A percentile compares a stretch with the other conserved stretches of the same genome.
Conservation (phyloP, 2,113 vertebrate species). For the Barnardius zonarius region DNA sequence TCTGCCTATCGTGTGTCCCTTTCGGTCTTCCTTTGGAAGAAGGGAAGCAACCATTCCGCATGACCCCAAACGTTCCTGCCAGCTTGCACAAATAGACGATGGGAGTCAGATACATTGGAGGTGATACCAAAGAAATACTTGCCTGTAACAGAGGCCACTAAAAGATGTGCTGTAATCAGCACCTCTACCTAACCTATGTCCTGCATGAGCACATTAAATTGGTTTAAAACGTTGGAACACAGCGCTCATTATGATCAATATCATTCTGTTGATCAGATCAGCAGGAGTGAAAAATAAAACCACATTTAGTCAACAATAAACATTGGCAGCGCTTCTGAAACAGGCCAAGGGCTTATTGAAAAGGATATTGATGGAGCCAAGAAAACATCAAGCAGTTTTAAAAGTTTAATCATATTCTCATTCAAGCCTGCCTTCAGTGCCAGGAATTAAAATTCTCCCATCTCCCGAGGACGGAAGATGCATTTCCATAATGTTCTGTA, state of each 20-base stretch:
- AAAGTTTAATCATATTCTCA: conserved; percentile 58
- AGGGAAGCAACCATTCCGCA: not conserved
- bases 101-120: rapidly evolving
- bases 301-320: conserved; percentile 31
- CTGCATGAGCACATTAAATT: not conserved
- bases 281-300: conserved; percentile 38
- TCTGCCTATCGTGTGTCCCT: rapidly evolving
- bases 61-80: not conserved
- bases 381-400: conserved; percentile 54
- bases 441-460: conserved; percentile 49
- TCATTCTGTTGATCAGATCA: conserved; percentile 16
- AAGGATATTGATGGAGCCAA: conserved; percentile 60
- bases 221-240: conserved; percentile 41
- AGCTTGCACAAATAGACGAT: not conserved
- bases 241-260: not conserved
- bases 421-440: conserved; percentile 39
- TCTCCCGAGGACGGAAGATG: conserved; percentile 33
- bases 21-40: not conserved
- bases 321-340: conserved; percentile 47
- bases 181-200: not conserved
- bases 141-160: not conserved
- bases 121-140: not conserved
- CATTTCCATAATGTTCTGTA: conserved; percentile 50
- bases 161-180: not conserved
- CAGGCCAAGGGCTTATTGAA: conserved; percentile 29